phyloP scores from a whole-genome alignment of 2,888 invertebrate species.

The Synanthedon myopaeformis region DNA sequence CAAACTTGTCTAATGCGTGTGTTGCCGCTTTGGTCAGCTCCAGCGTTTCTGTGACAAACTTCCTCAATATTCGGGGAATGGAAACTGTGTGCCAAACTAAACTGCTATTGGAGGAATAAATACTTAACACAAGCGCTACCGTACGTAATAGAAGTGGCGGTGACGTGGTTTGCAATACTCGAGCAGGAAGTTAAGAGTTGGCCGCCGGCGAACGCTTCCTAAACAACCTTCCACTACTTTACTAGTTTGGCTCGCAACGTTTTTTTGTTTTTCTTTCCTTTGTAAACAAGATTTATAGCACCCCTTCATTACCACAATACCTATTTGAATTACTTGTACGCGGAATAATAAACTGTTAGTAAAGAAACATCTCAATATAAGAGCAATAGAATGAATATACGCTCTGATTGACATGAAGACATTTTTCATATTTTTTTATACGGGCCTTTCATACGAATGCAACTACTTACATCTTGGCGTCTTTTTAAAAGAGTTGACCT shows the following conservation, averaged over 20 bases:
- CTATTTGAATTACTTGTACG: no score
- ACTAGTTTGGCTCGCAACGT: constrained; percentile 13
- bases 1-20: constrained; percentile 12
- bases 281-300: constrained; percentile 22
- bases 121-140: constrained; percentile 11
- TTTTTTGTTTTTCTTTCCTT: constrained; percentile 27
- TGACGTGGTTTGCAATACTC: constrained; percentile 1
- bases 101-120: constrained; percentile 7
- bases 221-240: constrained; percentile 28
- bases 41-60: neutral
- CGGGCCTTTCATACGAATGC: neutral
- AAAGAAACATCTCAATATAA: constrained; percentile 20
- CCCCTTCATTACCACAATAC: constrained; percentile 14
- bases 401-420: constrained; percentile 5
- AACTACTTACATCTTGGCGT: neutral
- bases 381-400: constrained; percentile 19
- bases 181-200: constrained; percentile 24
- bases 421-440: neutral
- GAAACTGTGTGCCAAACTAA: neutral
- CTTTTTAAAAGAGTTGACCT: neutral
- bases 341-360: no score
- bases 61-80: neutral
- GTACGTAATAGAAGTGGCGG: constrained; percentile 9
- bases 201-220: constrained; percentile 19
- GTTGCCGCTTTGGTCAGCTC: constrained; percentile 5